phyloP scores from a whole-genome alignment of 2,113 vertebrate species.

The Hyperoodon ampullatus region DNA sequence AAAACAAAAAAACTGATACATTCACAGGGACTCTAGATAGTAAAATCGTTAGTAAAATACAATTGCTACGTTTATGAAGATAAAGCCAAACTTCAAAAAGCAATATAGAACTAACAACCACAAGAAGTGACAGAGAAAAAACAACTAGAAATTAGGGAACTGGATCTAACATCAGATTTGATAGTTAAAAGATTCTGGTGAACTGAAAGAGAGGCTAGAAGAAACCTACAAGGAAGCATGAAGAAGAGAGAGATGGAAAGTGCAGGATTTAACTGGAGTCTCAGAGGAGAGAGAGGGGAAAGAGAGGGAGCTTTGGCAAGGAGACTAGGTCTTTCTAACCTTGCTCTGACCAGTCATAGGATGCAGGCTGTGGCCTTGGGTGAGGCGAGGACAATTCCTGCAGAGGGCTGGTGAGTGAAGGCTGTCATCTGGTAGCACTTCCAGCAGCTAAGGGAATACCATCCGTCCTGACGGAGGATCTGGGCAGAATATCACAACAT shows the following conservation, averaged over 20 bases:
- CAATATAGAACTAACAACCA: not conserved
- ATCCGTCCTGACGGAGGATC: not conserved
- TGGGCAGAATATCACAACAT: not conserved
- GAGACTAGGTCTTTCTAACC: not conserved
- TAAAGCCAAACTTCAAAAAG: not conserved
- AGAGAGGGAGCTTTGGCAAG: not conserved
- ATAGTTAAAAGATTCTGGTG: not conserved
- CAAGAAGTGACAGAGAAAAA: not conserved
- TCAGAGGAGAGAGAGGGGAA: not conserved
- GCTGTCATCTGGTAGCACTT: not conserved
- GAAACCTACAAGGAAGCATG: not conserved
- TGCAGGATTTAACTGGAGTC: not conserved
- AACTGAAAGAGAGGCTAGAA: not conserved
- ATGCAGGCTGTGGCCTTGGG: not conserved
- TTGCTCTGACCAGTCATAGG: not conserved
- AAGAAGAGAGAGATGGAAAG: not conserved
- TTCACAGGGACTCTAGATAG: not conserved
- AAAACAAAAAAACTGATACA: not conserved
- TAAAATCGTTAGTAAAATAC: not conserved
- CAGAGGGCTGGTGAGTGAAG: not conserved
- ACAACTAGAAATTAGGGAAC: not conserved
- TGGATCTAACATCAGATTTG: not conserved
- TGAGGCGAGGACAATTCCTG: not conserved
- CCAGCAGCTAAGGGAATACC: not conserved
- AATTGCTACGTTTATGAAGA: not conserved